phyloP scores from a whole-genome alignment of 1,140 invertebrate genomes.

The Chironomus tepperi region DNA sequence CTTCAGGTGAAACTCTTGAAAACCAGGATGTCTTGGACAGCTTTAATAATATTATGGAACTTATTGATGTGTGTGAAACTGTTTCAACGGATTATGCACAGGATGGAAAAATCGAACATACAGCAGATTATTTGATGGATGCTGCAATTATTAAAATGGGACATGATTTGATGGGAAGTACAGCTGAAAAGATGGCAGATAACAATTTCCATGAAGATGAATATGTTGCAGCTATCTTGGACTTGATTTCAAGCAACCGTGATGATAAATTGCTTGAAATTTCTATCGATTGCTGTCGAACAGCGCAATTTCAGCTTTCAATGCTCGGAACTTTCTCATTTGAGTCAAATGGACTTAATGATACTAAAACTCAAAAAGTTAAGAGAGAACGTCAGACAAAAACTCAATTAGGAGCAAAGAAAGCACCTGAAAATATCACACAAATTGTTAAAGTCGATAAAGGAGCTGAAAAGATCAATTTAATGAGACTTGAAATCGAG shows the following conservation, averaged over 20 bases:
- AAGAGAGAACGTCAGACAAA: background rate
- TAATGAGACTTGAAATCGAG: constrained; percentile 30
- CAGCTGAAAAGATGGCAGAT: constrained; percentile 25
- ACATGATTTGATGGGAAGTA: constrained; percentile 28
- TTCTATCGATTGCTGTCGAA: background rate
- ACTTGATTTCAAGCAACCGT: background rate
- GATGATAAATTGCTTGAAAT: background rate
- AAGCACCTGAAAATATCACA: constrained; percentile 26
- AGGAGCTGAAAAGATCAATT: constrained; percentile 28
- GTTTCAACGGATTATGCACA: background rate
- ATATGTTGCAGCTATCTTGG: constrained; percentile 27
- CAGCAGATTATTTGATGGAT: constrained; percentile 28
- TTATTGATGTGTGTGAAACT: background rate
- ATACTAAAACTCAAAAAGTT: background rate
- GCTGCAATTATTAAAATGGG: constrained; percentile 28
- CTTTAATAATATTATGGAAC: background rate
- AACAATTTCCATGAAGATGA: constrained; percentile 27
- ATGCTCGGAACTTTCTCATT: constrained; percentile 27
- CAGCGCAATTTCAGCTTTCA: constrained; percentile 18
- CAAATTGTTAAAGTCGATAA: constrained; percentile 27
- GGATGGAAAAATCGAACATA: constrained; percentile 26
- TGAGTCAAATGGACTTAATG: constrained; percentile 21
- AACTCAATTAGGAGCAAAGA: constrained; percentile 25
- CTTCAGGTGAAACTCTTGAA: background rate
- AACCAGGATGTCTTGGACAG: background rate